Evolutionary conservation across 2,113 vertebrate genomes (phyloP).

Genomic region (Melospiza melodia): DNA sequence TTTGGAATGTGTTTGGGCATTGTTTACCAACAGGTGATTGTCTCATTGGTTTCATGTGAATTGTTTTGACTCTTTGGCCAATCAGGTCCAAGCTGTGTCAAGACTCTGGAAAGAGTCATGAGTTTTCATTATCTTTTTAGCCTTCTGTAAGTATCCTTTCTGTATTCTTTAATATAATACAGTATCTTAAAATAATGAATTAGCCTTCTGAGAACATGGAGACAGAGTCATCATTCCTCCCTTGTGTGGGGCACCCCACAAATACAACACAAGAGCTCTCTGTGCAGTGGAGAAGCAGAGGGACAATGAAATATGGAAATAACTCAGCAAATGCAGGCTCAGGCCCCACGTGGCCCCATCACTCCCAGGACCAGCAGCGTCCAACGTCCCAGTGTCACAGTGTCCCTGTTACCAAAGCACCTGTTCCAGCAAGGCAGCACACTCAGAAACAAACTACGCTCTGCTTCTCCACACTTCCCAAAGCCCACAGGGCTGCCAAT

Average conservation of each 20-base stretch:
- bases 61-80: no score
- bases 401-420: not conserved
- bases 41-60: no score
- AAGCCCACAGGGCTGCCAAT: not conserved
- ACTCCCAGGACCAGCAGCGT: rapidly evolving
- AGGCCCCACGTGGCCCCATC: not conserved
- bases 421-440: not conserved
- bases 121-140: no score
- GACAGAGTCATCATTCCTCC: no score
- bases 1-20: no score
- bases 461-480: not conserved
- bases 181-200: no score
- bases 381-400: not conserved
- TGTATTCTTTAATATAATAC: no score
- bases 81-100: no score
- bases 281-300: not conserved
- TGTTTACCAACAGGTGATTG: no score
- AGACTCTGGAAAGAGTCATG: rapidly evolving
- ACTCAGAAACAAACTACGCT: not conserved
- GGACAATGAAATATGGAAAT: not conserved
- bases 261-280: not conserved
- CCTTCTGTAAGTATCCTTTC: no score
- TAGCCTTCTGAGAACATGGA: no score
- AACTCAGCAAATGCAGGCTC: not conserved
- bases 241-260: no score